A percentile compares a stretch with the other conserved stretches of the same genome.
Conservation (phyloP, 2,113 vertebrate genomes). For the Anthoscopus minutus region DNA sequence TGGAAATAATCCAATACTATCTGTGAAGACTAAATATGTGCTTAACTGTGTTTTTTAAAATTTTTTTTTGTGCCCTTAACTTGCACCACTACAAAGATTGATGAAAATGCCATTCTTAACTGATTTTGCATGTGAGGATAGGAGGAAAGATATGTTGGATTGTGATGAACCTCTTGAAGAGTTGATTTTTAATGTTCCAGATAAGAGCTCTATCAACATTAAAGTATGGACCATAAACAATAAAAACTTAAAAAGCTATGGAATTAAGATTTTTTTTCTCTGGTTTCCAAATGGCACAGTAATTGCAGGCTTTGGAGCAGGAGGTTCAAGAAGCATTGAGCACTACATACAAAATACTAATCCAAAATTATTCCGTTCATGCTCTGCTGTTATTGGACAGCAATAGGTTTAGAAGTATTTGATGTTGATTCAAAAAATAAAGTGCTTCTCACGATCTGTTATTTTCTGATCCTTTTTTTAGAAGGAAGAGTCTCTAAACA, state of each 20-base stretch:
- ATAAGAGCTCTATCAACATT: not conserved
- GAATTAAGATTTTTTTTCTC: not conserved
- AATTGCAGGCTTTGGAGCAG: not conserved
- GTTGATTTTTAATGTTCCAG: not conserved
- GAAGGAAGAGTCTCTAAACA: not conserved
- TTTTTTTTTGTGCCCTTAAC: not conserved
- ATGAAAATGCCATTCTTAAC: not conserved
- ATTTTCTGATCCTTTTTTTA: not conserved
- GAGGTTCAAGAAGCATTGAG: not conserved
- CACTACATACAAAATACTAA: not conserved
- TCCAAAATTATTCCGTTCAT: not conserved
- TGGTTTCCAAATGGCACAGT: not conserved
- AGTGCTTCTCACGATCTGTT: not conserved
- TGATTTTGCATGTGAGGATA: fast-evolving
- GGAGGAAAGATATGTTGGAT: not conserved
- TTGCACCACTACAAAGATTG: not conserved
- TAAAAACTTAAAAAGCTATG: not conserved
- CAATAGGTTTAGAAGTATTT: not conserved
- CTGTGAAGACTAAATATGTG: not conserved
- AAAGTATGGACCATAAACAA: not conserved
- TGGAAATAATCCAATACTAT: not conserved
- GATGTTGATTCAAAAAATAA: not conserved
- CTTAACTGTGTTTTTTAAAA: not conserved
- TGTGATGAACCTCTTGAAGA: not conserved
- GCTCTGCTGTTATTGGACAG: not conserved